phyloP scores from a whole-genome alignment of 2,888 invertebrate genomes.

The Mythimna pallens region DNA sequence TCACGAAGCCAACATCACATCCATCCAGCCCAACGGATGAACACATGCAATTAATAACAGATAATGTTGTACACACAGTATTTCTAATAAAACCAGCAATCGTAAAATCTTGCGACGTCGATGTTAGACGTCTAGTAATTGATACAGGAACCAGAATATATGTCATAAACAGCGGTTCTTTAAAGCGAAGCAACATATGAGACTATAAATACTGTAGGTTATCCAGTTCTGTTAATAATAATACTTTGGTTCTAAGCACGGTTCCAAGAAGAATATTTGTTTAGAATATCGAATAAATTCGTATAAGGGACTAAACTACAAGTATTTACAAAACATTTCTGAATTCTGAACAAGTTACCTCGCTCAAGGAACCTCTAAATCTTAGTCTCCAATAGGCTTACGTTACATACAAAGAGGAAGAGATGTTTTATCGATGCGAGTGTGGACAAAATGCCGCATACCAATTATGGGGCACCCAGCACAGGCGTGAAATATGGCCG shows the following conservation, averaged over 20 bases:
- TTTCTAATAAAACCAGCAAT: slow-evolving; percentile 52
- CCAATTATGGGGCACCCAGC: slow-evolving; percentile 69
- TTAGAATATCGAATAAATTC: slow-evolving; percentile 4
- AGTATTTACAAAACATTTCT: slow-evolving; percentile 54
- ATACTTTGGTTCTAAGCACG: neutral
- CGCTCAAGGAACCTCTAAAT: slow-evolving; percentile 58
- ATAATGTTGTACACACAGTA: slow-evolving; percentile 51
- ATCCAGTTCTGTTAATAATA: neutral
- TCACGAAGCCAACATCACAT: slow-evolving; percentile 54
- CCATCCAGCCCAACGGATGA: slow-evolving; percentile 49
- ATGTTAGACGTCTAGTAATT: slow-evolving; percentile 46
- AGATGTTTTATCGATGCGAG: slow-evolving; percentile 67
- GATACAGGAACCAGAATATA: slow-evolving; percentile 41
- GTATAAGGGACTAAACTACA: slow-evolving; percentile 6
- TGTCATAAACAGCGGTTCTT: slow-evolving; percentile 34
- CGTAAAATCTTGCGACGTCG: slow-evolving; percentile 48
- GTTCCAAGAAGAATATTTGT: neutral
- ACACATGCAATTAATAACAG: slow-evolving; percentile 55
- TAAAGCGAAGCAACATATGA: slow-evolving; percentile 4
- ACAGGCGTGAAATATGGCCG: slow-evolving; percentile 63
- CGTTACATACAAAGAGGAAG: slow-evolving; percentile 65
- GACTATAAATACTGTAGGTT: slow-evolving; percentile 21
- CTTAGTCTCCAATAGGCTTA: slow-evolving; percentile 63
- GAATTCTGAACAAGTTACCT: slow-evolving; percentile 47
- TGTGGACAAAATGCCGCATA: slow-evolving; percentile 70